phyloP scores from a whole-genome alignment of 1,140 invertebrate species.

The Doryteuthis pealeii region DNA sequence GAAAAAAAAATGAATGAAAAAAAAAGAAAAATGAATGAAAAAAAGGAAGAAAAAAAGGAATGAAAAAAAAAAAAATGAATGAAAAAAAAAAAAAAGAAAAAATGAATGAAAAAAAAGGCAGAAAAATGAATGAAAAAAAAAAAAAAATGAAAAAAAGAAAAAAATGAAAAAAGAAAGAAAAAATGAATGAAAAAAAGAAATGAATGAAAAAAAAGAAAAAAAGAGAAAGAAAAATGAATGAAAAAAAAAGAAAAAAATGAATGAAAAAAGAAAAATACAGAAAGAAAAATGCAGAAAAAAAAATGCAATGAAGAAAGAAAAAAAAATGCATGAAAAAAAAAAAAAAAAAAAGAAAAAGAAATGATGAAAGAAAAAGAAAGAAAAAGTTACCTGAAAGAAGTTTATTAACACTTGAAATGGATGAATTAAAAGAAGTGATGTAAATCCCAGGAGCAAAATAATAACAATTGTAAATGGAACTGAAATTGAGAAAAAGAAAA shows the following conservation, averaged over 20 bases:
- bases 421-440: slow-evolving; percentile 37
- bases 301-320: neutral
- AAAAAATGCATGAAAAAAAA: neutral
- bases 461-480: slow-evolving; percentile 30
- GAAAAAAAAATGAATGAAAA: neutral
- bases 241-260: neutral
- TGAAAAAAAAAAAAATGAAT: neutral
- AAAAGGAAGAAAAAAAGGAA: neutral
- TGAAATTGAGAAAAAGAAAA: slow-evolving; percentile 35
- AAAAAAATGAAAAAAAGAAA: neutral
- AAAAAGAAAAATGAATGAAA: neutral
- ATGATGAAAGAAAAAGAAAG: neutral
- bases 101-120: neutral
- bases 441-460: slow-evolving; percentile 34
- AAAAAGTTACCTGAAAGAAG: slow-evolving; percentile 38
- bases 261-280: neutral
- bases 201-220: neutral
- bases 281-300: neutral
- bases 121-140: neutral
- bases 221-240: neutral
- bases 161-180: neutral
- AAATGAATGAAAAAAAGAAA: neutral
- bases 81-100: neutral
- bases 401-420: slow-evolving; percentile 31
- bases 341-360: neutral